Base-by-base conservation (phyloP, 2,888 invertebrate species). In the Xestobium rufovillosum region DNA sequence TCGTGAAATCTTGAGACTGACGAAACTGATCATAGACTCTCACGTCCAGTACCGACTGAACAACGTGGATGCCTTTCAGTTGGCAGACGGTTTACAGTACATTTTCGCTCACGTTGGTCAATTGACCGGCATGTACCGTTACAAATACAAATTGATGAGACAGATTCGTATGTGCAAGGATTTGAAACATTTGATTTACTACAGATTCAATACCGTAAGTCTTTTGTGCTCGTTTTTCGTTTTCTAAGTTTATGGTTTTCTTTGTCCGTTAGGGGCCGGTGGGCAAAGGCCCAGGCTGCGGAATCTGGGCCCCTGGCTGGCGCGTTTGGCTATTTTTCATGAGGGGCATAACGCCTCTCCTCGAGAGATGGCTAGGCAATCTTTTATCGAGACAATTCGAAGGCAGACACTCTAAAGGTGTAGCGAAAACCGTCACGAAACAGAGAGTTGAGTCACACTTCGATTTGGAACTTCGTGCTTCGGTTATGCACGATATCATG, bases 111-210 rank as follows among this genome's bases (percentile, higher is more conserved):
- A 99, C 59, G 97, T 99, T 4, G 98, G 98, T 1, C 98, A 99
- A 64, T 71, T 99, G 41, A 99, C 98, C 0, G 98, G 98, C 63
- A 98, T 98, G 98, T 98, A 98, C 71, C 77, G 98, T 15, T 97
- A 97, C 73, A 94, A 94, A 59, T 97, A 97, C 70, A 97, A 97
- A 65, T 72, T 97, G 36, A 97, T 97, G 96, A 75, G 94, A 57
- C 97, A 97, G 69, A 97, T 98, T 51, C 73, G 98, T 33, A 99
- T 99, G 98, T 99, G 98, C 75, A 99, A 99, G 68, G 98, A 99
- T 70, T 71, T 99, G 52, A 99, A 99, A 61, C 98, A 99, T 76
- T 72, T 99, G 48, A 92, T 98, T 54, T 99, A 99, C 69, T 99
- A 99, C 70, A 78, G 98, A 43, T 97, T 97, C 66, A 97, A 97